Base-by-base conservation (phyloP, 2,888 invertebrate genomes). In the Agapostemon virescens region DNA sequence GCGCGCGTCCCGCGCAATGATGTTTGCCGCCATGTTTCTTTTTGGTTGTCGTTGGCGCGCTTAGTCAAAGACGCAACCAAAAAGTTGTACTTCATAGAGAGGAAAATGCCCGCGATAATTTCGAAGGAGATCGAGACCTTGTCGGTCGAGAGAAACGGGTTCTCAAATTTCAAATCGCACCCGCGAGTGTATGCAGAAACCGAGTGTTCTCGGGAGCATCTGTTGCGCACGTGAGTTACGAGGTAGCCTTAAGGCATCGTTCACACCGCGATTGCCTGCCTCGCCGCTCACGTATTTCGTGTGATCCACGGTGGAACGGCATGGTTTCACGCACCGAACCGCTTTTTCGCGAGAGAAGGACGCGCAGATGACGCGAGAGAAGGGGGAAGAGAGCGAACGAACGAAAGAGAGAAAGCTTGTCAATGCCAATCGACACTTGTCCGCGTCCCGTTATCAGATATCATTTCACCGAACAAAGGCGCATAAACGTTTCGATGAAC, bases 141-240 rank as follows among this genome's bases (percentile, higher is more conserved):
- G 11, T 26, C n/a, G 13, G 36, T 36, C 20, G 69, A 20, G 55
- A 52, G 45, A n/a, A 15, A 15, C 49, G 36, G 33, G 55, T 69
- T 74, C 76, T 84, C 75, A 83, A 84, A 86, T 82, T 82, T 84
- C 78, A 64, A 75, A 82, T 79, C 76, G 77, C 72, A 71, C 33
- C 67, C 74, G 69, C 74, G 45, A 67, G n/a, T 36, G 55, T 58
- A 69, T 36, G 63, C 33, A 63, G n/a, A 63, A 63, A 64, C 64
- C 74, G 66, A 83, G 69, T 61, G 83, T 84, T 86, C 85, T 85
- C 80, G 79, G 77, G 61, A 73, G 87, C 89, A 90, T 89, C 90
- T 89, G 89, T 89, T 90, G 89, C 89, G 84, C 89, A 87, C 87
- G 84, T 89, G 89, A 87, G 84, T 84, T 86, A 88, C 84, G 85